Conservation (phyloP, 2,113 vertebrate species). For the Coregonus clupeaformis region DNA sequence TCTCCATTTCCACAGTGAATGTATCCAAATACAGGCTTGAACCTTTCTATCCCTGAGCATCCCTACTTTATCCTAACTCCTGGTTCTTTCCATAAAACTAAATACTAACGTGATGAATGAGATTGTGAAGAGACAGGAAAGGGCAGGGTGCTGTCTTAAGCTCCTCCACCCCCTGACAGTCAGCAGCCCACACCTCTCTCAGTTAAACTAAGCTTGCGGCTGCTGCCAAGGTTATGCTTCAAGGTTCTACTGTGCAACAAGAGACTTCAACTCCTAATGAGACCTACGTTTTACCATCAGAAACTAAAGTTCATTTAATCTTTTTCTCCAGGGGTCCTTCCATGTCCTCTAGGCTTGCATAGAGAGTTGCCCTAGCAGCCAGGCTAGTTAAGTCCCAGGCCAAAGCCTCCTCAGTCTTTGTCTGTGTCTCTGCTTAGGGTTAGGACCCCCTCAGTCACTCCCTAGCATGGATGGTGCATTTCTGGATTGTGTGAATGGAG, state of each 20-base stretch:
- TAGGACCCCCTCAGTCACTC: background rate
- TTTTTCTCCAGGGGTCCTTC: too few species aligned
- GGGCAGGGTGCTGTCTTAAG: background rate
- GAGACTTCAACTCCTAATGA: conserved; percentile 23
- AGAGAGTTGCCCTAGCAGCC: background rate
- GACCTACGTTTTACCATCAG: background rate
- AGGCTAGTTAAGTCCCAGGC: background rate
- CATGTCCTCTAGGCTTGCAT: background rate
- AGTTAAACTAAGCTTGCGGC: conserved; percentile 14
- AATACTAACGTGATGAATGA: too few species aligned
- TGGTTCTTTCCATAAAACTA: too few species aligned
- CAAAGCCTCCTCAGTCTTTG: background rate
- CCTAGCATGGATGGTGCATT: too few species aligned
- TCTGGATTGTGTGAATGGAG: background rate
- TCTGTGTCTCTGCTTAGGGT: background rate
- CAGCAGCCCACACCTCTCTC: conserved; percentile 9
- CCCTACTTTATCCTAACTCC: too few species aligned
- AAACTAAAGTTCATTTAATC: too few species aligned
- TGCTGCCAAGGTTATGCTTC: conserved; percentile 23
- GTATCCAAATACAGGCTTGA: too few species aligned
- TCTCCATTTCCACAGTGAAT: too few species aligned
- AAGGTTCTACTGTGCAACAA: conserved; percentile 14
- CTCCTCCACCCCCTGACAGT: background rate
- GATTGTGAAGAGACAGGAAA: too few species aligned
- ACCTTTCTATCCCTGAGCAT: too few species aligned